Base-by-base conservation (phyloP, 2,888 invertebrate species). In the Baronia brevicornis region DNA sequence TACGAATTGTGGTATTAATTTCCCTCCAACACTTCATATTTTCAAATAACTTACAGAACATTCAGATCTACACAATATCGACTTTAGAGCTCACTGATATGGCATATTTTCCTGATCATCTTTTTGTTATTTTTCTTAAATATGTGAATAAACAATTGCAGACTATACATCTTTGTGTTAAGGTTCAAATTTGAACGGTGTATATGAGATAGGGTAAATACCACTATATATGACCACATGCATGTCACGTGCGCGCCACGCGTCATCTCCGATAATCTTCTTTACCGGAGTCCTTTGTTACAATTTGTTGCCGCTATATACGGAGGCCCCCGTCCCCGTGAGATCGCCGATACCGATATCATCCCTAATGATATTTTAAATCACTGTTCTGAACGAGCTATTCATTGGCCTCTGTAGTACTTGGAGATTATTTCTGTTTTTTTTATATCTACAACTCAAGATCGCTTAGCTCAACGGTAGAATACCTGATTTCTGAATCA, bases 1-100 rank as follows among this genome's bases (percentile, higher is more conserved):
- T 62, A 61, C 60, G 70, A 79, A 79, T 80, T 82, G 82, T 69
- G 80, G 82, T 82, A 84, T 82, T 80, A 71, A 79, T 84, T 84
- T 80, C 78, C 62, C 78, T 80, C 78, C 64, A 62, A 82, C 82
- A 79, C 80, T 77, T 78, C 78, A 77, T 75, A 70, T 51, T 73
- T 73, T 71, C 66, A 64, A 69, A 47, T 60, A 64, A 74, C 60
- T 57, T 64, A 67, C 36, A 26, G 35, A 15, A 32, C 27, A 24
- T 12, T 4, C n/a, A 3, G 7, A 33, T 26, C 33, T 4, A 14
- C 34, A 11, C 13, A 61, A 62, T 54, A 42, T 41, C 31, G 5
- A 44, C 46, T 50, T 15, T 48, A 57, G 42, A 12, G 2, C n/a
- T 7, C 26, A 21, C 3, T 0, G 18, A 44, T 58, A 71, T 37